These are phyloP conservation scores for Oncorhynchus tshawytscha DNA, from an alignment of 2,113 vertebrate species.

Conservation along the genomic window DNA sequence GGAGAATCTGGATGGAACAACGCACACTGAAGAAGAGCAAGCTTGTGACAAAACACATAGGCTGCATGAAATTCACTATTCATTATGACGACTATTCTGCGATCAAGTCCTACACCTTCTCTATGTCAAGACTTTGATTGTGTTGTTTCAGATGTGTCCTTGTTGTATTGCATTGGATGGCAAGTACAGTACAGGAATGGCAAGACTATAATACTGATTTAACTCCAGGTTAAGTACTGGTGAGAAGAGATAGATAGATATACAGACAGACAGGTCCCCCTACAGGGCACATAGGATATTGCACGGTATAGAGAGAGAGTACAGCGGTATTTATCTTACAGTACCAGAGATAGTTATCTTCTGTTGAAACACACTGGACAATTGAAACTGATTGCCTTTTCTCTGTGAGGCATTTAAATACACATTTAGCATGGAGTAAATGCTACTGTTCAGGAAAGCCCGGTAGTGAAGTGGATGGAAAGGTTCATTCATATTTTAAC, in stretches of 20 bases:
- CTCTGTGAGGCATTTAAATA: slow-evolving; percentile 16
- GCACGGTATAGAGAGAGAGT: slow-evolving; percentile 8
- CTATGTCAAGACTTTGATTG: neutral
- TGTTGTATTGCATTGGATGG: neutral
- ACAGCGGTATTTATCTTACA: neutral
- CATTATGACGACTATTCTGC: neutral
- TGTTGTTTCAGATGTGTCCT: neutral
- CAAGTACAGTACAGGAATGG: neutral
- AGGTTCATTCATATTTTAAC: slow-evolving; percentile 12
- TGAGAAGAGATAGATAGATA: neutral
- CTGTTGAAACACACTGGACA: slow-evolving; percentile 3
- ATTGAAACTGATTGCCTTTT: slow-evolving; percentile 48
- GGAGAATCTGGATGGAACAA: neutral
- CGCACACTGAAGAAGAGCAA: neutral
- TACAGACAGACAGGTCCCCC: neutral
- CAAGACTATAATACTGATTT: neutral
- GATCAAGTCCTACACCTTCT: too few species aligned
- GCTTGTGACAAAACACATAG: neutral
- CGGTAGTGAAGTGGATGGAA: slow-evolving; percentile 33
- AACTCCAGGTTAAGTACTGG: neutral
- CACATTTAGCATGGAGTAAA: slow-evolving; percentile 24
- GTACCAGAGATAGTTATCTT: slow-evolving; percentile 10
- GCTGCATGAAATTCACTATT: neutral
- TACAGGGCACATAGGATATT: neutral
- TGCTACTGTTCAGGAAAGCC: slow-evolving; percentile 57